These are phyloP conservation scores for Barypeithes pellucidus DNA, from an alignment of 2,888 invertebrate species.

Conservation along the genomic window DNA sequence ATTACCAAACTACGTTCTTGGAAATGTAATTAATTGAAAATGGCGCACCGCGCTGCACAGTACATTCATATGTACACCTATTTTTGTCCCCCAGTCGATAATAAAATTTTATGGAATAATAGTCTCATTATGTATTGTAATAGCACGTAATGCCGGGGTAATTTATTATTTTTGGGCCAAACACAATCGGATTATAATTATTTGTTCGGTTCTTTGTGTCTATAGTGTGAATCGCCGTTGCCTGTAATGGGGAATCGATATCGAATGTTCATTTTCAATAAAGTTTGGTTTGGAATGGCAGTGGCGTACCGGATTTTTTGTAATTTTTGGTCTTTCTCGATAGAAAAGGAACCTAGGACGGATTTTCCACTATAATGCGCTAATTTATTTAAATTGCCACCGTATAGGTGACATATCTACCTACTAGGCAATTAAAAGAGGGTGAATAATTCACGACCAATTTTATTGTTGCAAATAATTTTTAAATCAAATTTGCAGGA, in stretches of 20 bases:
- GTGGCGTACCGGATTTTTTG: slow-evolving; percentile 32
- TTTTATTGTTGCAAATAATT: no score
- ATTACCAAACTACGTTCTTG: no score
- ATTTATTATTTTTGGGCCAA: slow-evolving; percentile 63
- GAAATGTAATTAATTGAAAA: no score
- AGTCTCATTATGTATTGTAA: slow-evolving; percentile 64
- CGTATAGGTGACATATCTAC: no score
- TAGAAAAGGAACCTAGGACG: no score
- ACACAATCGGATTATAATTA: slow-evolving; percentile 65
- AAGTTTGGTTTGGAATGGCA: slow-evolving; percentile 45
- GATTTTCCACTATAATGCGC: no score
- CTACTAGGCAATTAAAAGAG: no score
- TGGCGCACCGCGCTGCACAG: slow-evolving; percentile 13
- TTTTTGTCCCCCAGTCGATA: slow-evolving; percentile 33
- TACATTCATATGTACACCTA: slow-evolving; percentile 20
- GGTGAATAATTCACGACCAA: no score
- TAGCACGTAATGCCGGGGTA: slow-evolving; percentile 61
- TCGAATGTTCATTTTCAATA: slow-evolving; percentile 64
- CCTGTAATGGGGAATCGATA: slow-evolving; percentile 65
- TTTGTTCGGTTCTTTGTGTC: slow-evolving; percentile 61
- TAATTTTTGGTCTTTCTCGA: no score
- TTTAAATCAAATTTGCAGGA: no score
- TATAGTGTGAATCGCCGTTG: slow-evolving; percentile 56
- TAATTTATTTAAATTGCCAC: no score
- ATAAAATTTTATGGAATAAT: slow-evolving; percentile 58